Evolutionary conservation across 2,113 vertebrate genomes (phyloP), one percentile per base, ranked within the genome.

Genomic region (Microcebus jonahi): DNA sequence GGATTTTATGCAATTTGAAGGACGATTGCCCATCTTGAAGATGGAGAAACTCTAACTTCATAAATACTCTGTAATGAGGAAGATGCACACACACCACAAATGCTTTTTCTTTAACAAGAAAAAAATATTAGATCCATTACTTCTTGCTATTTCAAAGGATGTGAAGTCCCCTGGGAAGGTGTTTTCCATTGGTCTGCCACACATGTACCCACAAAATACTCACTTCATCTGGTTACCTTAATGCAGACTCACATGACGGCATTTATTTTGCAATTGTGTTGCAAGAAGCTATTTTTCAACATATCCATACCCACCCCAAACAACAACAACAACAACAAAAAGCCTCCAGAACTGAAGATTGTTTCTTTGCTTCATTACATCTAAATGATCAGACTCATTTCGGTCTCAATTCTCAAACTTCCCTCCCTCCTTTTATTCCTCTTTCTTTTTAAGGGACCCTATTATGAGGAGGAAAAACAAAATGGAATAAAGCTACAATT

Each of bases 301-400:
- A 5, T 90, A 65, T 71, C 76, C 67, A 45, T 36, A 53, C 55
- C 84, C 85, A 96, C 42, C 31, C 79, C 68, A 45, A 45, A 45
- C 36, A 27, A 68, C 42, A 89, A 80, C 80, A 95, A 34, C 84
- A 95, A 65, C 76, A 81, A 53, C 70, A 94, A 77, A 95, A 97
- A 93, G 80, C 90, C 95, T 92, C 87, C 73, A 88, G 67, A 96
- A 97, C 87, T 89, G 87, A 94, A 96, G 68, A 95, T 80, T 82
- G 85, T 96, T 97, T 97, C 90, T 97, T 97, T 97, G 96, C 97
- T 96, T 98, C 97, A 97, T 97, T 98, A 95, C 96, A 86, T 98
- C 92, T 88, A 97, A 98, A 96, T 97, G 96, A 97, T 97, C 87
- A 89, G 93, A 97, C 90, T 97, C 96, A 93, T 97, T 97, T 92